A percentile compares a stretch with the other conserved stretches of the same genome.
Evolutionary conservation across 2,113 vertebrate genomes (phyloP).

Genomic region (Pan paniscus): DNA sequence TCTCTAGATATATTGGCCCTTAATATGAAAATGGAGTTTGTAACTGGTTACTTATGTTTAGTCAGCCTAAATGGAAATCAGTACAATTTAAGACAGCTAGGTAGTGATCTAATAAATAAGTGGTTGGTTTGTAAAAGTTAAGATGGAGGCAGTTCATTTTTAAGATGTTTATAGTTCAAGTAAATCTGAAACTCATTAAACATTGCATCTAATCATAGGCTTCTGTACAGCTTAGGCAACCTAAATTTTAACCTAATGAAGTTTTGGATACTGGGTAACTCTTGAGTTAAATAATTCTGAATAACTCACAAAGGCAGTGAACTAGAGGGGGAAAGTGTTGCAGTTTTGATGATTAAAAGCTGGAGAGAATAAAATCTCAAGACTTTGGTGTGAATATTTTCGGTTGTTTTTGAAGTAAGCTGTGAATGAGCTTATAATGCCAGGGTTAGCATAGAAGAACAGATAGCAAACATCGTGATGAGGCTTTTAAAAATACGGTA

Average conservation of each 20-base stretch:
- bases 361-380: constrained; percentile 10
- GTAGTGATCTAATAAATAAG: constrained; percentile 17
- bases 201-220: not conserved
- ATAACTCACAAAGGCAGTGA: constrained; percentile 41
- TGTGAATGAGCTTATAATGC: constrained; percentile 42
- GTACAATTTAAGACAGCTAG: constrained; percentile 32
- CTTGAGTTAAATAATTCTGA: constrained; percentile 14
- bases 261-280: constrained; percentile 15
- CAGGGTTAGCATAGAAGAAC: constrained; percentile 37
- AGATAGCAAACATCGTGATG: not conserved
- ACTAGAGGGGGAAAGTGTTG: not conserved
- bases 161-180: constrained; percentile 40
- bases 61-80: constrained; percentile 21
- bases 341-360: constrained; percentile 31
- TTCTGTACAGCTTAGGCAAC: constrained; percentile 33
- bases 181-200: constrained; percentile 29
- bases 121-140: constrained; percentile 37
- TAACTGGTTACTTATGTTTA: constrained; percentile 24
- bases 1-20: constrained; percentile 35
- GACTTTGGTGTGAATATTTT: not conserved
- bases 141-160: constrained; percentile 8
- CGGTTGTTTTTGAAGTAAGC: constrained; percentile 44
- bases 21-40: not conserved
- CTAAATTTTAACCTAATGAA: constrained; percentile 23
- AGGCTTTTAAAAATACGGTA: constrained; percentile 37